A percentile compares a stretch with the other conserved stretches of the same genome.
phyloP scores from a whole-genome alignment of 2,797 vertebrate species.

The Gephyroberyx darwinii region DNA sequence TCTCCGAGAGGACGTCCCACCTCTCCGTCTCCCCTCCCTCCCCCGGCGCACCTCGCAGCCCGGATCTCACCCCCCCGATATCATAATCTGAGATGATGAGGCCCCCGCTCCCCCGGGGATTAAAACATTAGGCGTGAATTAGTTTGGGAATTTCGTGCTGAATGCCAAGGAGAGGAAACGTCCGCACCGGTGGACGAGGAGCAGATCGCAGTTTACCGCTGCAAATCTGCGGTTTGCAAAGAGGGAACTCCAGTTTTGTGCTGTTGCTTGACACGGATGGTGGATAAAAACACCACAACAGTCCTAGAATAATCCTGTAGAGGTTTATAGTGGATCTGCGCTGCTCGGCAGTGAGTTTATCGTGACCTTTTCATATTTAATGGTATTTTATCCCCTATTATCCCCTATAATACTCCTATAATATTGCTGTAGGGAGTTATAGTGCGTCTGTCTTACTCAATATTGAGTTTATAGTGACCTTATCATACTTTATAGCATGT shows the following conservation, averaged over 20 bases:
- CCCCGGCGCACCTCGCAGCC: background rate
- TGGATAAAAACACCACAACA: too few relatives aligned
- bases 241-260: too few relatives aligned
- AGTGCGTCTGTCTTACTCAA: too few relatives aligned
- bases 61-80: background rate
- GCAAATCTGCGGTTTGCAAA: background rate
- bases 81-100: constrained; percentile 44
- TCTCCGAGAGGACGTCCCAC: constrained; percentile 65
- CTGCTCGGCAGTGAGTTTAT: too few relatives aligned
- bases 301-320: too few relatives aligned
- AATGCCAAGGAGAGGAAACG: background rate
- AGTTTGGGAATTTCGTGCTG: constrained; percentile 5
- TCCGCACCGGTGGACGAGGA: too few relatives aligned
- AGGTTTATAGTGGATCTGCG: too few relatives aligned
- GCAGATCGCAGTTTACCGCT: constrained; percentile 9
- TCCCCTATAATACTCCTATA: too few relatives aligned
- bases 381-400: too few relatives aligned
- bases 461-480: background rate
- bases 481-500: background rate
- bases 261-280: too few relatives aligned
- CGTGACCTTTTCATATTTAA: too few relatives aligned
- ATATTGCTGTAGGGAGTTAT: too few relatives aligned
- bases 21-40: constrained; percentile 36
- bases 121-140: constrained; percentile 24
- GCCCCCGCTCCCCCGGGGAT: constrained; percentile 32